Evolutionary conservation across 2,113 vertebrate species (phyloP), one percentile per base, ranked within the genome.

Genomic region (Tyrannus savana): DNA sequence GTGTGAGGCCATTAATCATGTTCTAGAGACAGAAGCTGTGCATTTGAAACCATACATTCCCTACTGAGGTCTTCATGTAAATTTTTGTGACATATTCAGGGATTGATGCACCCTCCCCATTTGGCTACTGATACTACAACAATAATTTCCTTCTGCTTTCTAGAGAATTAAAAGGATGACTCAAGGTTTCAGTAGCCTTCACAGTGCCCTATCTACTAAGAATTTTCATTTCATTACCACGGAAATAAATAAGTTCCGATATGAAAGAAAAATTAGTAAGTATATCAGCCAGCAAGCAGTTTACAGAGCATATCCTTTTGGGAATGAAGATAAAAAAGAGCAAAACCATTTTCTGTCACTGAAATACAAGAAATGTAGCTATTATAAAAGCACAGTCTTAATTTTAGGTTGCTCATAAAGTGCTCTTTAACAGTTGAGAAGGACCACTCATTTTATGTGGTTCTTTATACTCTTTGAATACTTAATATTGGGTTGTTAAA

Each of bases 101-200:
- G 35, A 58, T n/a, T 69, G 59, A 62, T 68, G 35, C 58, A 91
- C 59, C 35, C n/a, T n/a, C 31, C 27, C 4, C 37, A 19, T 66
- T 83, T 50, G 33, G 27, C 33, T 85, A 44, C 33, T 71, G 59
- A 67, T 39, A 85, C 59, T 62, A 66, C 0, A 5, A 76, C 46
- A 90, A 80, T 62, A 73, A 87, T 87, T 94, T 94, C 30, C 37
- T 2, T 73, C 62, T 91, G 42, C 55, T 82, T 94, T 91, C 78
- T 64, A 80, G 44, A 87, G 23, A 85, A 42, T 46, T 77, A n/a
- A 14, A 69, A 73, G 60, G 44, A 35, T 80, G 63, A 82, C 28
- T 76, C 35, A 59, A 91, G n/a, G 18, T 83, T 89, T 79, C 33
- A 66, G 24, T 90, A 80, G 75, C 35, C 59, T 77, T 85, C 74